Conservation (phyloP, 2,797 vertebrate genomes). For the Psittacula derbiana region DNA sequence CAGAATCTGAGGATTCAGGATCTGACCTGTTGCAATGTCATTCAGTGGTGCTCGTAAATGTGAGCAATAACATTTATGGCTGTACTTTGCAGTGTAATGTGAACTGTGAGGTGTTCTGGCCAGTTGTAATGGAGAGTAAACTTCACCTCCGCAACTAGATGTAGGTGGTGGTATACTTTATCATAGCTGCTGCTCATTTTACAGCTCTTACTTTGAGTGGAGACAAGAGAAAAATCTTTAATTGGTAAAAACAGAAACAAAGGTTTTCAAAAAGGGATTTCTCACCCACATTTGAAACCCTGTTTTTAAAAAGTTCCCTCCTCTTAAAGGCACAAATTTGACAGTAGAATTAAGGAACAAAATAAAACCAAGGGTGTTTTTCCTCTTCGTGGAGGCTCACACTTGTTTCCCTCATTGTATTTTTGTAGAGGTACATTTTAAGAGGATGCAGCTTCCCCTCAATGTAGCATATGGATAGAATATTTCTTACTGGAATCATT, state of each 20-base stretch:
- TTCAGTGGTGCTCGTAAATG: background rate
- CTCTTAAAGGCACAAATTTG: background rate
- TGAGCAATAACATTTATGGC: background rate
- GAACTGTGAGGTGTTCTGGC: background rate
- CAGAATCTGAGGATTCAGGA: background rate
- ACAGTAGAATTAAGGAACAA: background rate
- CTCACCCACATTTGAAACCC: rapidly evolving
- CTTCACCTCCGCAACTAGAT: background rate
- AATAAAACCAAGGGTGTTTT: background rate
- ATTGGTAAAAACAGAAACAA: background rate
- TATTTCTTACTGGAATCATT: background rate
- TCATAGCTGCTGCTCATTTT: background rate
- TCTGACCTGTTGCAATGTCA: rapidly evolving
- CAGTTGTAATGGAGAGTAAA: background rate
- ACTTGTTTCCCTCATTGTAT: background rate
- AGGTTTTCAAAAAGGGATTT: background rate
- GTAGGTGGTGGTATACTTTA: background rate
- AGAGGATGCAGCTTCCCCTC: background rate
- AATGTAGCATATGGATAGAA: background rate
- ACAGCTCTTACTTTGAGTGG: background rate
- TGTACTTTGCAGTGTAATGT: rapidly evolving
- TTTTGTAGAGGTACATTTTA: background rate
- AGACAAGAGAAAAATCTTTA: background rate
- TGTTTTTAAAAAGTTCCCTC: background rate
- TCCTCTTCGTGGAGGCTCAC: background rate